Percentiles rank a stretch among this genome's conserved stretches.
These are phyloP conservation scores for Albula glossodonta DNA, from an alignment of 2,113 vertebrate genomes.

Conservation along the genomic window DNA sequence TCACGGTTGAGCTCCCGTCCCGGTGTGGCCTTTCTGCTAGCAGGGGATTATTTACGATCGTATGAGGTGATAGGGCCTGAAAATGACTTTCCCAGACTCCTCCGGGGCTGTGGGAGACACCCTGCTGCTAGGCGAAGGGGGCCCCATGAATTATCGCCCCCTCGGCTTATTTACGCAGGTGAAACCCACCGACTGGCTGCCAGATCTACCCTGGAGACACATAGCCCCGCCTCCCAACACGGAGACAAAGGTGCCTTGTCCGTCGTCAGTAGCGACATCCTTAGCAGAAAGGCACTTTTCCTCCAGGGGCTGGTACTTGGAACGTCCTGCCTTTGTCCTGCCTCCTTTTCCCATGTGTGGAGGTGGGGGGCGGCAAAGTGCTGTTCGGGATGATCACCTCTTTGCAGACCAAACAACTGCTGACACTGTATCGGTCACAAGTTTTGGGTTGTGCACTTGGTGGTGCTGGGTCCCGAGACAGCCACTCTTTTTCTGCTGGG, in stretches of 20 bases:
- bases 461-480: neutral
- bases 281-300: neutral
- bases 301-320: no score
- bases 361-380: neutral
- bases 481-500: no score
- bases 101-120: neutral
- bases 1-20: neutral
- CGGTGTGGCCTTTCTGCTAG: neutral
- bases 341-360: neutral
- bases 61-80: neutral
- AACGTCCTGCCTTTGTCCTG: neutral
- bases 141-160: slow-evolving; percentile 6
- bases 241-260: slow-evolving; percentile 8
- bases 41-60: neutral
- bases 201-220: neutral
- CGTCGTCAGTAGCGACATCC: neutral
- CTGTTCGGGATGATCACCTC: neutral
- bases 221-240: neutral
- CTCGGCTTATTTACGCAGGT: slow-evolving; percentile 18
- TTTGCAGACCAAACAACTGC: neutral
- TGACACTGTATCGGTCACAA: neutral
- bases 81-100: slow-evolving; percentile 25
- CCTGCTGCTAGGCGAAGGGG: neutral
- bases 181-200: neutral
- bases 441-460: neutral